A percentile compares a stretch with the other conserved stretches of the same genome.
Conservation (phyloP, 2,888 invertebrate genomes). For the Oligia strigilis region DNA sequence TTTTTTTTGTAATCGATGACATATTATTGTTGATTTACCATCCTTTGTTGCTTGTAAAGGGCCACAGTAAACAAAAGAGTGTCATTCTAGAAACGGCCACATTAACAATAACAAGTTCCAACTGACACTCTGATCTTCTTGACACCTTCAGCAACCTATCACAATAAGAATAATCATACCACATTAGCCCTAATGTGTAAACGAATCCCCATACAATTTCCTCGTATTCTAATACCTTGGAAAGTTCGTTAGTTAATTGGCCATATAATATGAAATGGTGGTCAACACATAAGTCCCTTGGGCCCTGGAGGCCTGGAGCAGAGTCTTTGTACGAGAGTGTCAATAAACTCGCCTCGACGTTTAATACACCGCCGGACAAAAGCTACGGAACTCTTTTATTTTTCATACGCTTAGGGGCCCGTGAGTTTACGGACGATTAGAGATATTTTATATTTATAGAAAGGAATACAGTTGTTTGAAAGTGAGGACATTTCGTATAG, state of each 20-base stretch:
- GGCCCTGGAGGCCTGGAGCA: neutral
- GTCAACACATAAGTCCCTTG: slow-evolving; percentile 51
- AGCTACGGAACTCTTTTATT: slow-evolving; percentile 68
- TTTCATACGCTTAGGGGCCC: slow-evolving; percentile 69
- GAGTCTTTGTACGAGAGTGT: slow-evolving; percentile 60
- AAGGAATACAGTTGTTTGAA: neutral
- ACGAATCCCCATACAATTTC: slow-evolving; percentile 10
- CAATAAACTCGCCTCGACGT: slow-evolving; percentile 68
- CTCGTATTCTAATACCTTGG: slow-evolving; percentile 25
- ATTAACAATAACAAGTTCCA: slow-evolving; percentile 12
- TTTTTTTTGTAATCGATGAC: neutral
- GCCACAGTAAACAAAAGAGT: neutral
- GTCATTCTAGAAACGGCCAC: neutral
- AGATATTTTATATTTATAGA: slow-evolving; percentile 41
- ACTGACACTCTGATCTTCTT: slow-evolving; percentile 26
- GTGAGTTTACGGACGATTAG: slow-evolving; percentile 57
- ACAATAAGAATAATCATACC: slow-evolving; percentile 34
- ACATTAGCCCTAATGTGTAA: slow-evolving; percentile 33
- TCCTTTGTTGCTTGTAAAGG: neutral
- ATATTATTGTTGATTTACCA: neutral
- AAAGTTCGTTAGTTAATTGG: slow-evolving; percentile 59
- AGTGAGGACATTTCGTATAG: neutral
- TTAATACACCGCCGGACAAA: slow-evolving; percentile 70
- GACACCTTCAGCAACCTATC: slow-evolving; percentile 20
- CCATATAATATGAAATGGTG: slow-evolving; percentile 33